Evolutionary conservation across 2,797 vertebrate species (phyloP), one percentile per base, ranked within the genome.

Genomic region (Thamnophis elegans): DNA sequence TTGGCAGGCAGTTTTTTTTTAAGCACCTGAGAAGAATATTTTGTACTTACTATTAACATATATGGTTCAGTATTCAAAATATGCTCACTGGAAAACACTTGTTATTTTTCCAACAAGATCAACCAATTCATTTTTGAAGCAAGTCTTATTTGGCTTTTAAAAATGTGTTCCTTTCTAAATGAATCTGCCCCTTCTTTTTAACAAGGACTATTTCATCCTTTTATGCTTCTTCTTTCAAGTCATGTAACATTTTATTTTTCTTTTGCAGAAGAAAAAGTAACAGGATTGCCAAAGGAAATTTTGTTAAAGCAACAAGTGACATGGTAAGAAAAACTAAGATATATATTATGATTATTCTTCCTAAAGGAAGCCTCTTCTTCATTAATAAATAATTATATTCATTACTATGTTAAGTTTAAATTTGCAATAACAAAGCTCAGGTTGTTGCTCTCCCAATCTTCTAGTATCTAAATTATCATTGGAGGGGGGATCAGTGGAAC

Each of bases 41-140:
- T 96, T 93, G 92, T 97, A 99, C 98, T 99, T 98, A 99, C 98
- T 98, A 96, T 97, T 97, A 98, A 97, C 97, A 97, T 97, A 98
- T 97, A 98, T 97, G 96, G 98, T 96, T 97, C 97, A 96, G 98
- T 98, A 98, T 98, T 98, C 98, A 98, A 98, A 98, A 98, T 98
- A 98, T 98, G 98, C 97, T 99, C 98, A 98, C 97, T 98, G 98
- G 98, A 98, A 98, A 98, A 98, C 97, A 98, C 98, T 96, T 98
- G 97, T 98, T 99, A 99, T 99, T 98, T 98, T 93, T 94, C 97
- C 97, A 98, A 97, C 95, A 97, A 94, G 98, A 97, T 93, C 93
- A 96, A 96, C 88, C 97, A 94, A 96, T 96, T 95, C 96, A 93
- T 96, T 96, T 89, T 94, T 13, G 36, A 91, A 95, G 93, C 36